Conservation (phyloP, 1,140 invertebrate species). For the Mylabris phalerata region DNA sequence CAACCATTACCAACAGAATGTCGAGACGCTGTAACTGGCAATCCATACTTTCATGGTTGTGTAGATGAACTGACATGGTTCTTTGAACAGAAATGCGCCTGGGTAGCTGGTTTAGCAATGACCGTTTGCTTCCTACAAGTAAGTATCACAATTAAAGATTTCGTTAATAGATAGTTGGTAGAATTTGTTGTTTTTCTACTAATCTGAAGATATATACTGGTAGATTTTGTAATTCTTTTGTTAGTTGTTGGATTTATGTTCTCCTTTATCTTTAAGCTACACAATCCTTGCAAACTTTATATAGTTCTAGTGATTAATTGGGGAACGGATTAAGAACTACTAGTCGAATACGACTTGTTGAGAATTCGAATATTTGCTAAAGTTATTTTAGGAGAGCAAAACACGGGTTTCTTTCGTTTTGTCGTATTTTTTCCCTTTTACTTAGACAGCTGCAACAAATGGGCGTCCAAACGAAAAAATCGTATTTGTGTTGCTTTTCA, state of each 20-base stretch:
- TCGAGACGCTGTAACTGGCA: slow-evolving; percentile 78
- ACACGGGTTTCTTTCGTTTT: too few relatives aligned
- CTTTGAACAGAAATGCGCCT: slow-evolving; percentile 71
- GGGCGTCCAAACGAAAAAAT: too few relatives aligned
- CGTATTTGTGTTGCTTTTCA: too few relatives aligned
- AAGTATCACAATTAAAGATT: slow-evolving; percentile 36
- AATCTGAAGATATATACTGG: too few relatives aligned
- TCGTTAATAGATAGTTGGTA: too few relatives aligned
- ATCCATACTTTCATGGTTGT: slow-evolving; percentile 80
- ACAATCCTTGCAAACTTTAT: slow-evolving; percentile 31
- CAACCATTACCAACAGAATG: slow-evolving; percentile 75
- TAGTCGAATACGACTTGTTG: slow-evolving; percentile 21
- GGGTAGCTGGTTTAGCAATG: slow-evolving; percentile 74
- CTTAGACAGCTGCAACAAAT: too few relatives aligned
- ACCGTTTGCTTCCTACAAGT: slow-evolving; percentile 66
- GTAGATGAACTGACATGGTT: slow-evolving; percentile 79
- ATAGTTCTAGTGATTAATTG: slow-evolving; percentile 33
- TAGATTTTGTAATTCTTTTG: slow-evolving; percentile 25
- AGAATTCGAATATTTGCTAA: slow-evolving; percentile 21
- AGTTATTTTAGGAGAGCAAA: too few relatives aligned
- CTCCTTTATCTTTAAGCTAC: slow-evolving; percentile 29
- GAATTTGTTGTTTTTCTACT: too few relatives aligned
- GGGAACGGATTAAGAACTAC: slow-evolving; percentile 29
- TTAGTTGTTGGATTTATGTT: slow-evolving; percentile 31
- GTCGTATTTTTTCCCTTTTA: too few relatives aligned